Evolutionary conservation across 2,888 invertebrate species (phyloP).

Genomic region (Microctonus brassicae): DNA sequence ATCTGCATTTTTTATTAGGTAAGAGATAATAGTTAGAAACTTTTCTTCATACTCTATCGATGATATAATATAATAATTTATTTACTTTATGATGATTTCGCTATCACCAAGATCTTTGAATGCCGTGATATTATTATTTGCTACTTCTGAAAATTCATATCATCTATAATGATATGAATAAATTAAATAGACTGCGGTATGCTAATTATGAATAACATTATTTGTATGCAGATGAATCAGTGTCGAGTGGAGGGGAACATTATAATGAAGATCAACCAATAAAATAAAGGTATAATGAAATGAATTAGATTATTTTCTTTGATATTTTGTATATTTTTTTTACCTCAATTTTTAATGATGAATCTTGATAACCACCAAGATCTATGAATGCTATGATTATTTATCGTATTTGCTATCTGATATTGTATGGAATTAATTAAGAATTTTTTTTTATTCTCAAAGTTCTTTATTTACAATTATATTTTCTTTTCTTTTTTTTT

Average conservation of each 20-base stretch:
- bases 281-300: background rate
- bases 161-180: background rate
- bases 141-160: background rate
- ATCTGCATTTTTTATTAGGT: background rate
- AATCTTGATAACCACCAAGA: constrained; percentile 28
- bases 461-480: background rate
- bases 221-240: background rate
- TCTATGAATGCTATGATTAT: constrained; percentile 47
- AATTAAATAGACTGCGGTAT: background rate
- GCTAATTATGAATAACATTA: background rate
- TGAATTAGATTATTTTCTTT: background rate
- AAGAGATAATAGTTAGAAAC: background rate
- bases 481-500: too few species aligned
- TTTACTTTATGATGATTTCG: background rate
- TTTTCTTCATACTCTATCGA: background rate
- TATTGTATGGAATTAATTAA: background rate
- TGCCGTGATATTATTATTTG: background rate
- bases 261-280: background rate
- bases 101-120: background rate
- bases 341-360: background rate
- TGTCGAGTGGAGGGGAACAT: background rate
- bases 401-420: constrained; percentile 43
- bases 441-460: background rate
- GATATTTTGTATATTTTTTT: background rate
- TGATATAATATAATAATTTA: background rate